phyloP scores from a whole-genome alignment of 2,888 invertebrate genomes.

The Andrena camellia region DNA sequence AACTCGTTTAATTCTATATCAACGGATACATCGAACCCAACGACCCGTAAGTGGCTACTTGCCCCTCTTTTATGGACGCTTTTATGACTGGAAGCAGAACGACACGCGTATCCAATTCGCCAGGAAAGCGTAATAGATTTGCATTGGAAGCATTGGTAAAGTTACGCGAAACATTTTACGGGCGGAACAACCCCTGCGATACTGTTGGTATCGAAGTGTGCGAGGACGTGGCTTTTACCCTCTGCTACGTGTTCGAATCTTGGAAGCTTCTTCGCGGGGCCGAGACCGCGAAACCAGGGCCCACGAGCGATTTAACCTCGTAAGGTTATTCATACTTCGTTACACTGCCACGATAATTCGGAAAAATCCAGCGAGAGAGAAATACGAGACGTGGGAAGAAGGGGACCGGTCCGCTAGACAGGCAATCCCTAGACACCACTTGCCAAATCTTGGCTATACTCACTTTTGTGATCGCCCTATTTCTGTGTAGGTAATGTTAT shows the following conservation, averaged over 20 bases:
- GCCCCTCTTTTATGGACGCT: constrained; percentile 26
- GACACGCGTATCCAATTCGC: constrained; percentile 11
- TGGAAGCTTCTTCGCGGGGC: constrained; percentile 26
- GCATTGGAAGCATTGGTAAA: constrained; percentile 46
- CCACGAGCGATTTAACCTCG: constrained; percentile 49
- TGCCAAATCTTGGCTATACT: background rate
- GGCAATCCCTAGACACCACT: background rate
- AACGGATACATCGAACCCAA: constrained; percentile 11
- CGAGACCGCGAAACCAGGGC: background rate
- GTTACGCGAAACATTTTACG: constrained; percentile 40
- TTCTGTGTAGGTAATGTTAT: too few species aligned
- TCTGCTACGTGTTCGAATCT: constrained; percentile 21
- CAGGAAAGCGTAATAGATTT: constrained; percentile 29
- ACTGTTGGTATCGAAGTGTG: constrained; percentile 11
- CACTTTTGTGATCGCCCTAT: background rate
- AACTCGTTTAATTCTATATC: constrained; percentile 14
- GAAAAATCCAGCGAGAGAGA: constrained; percentile 4
- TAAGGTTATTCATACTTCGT: constrained; percentile 38
- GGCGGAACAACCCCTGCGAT: constrained; percentile 35
- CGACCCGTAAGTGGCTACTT: constrained; percentile 24
- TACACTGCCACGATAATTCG: constrained; percentile 34
- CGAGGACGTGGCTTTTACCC: constrained; percentile 1
- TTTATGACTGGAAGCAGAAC: constrained; percentile 26
- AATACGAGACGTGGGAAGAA: background rate
- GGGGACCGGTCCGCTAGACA: background rate